Conservation (phyloP, 2,888 invertebrate species). For the Drosophila fulvimacula region DNA sequence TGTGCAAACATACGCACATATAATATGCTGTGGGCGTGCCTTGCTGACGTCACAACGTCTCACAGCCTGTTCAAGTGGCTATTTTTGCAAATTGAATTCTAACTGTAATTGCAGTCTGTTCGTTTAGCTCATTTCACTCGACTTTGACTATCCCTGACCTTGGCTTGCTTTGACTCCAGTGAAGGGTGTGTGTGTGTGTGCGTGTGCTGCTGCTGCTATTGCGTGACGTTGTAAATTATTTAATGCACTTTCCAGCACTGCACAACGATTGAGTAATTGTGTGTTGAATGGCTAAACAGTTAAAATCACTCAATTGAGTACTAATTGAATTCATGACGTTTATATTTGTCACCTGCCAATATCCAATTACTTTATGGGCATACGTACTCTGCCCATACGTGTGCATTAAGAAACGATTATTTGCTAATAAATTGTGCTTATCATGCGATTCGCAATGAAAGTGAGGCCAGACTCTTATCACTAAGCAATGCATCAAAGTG, state of each 20-base stretch:
- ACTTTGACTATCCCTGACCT: slow-evolving; percentile 42
- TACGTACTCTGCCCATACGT: slow-evolving; percentile 1
- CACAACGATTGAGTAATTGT: slow-evolving; percentile 33
- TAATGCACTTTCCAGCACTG: slow-evolving; percentile 32
- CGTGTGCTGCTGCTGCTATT: slow-evolving; percentile 1
- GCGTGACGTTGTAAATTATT: slow-evolving; percentile 49
- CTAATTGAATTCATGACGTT: slow-evolving; percentile 52
- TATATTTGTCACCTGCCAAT: slow-evolving; percentile 24
- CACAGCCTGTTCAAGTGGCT: slow-evolving; percentile 18
- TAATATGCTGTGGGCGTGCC: slow-evolving; percentile 9
- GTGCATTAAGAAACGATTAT: slow-evolving; percentile 20
- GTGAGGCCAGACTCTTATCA: slow-evolving; percentile 47
- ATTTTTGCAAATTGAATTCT: slow-evolving; percentile 13
- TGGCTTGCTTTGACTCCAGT: neutral
- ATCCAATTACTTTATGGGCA: slow-evolving; percentile 10
- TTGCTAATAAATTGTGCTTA: slow-evolving; percentile 13
- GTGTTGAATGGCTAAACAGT: slow-evolving; percentile 25
- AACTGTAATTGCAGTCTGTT: slow-evolving; percentile 38
- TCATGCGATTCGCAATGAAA: slow-evolving; percentile 40
- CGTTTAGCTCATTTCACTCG: slow-evolving; percentile 16
- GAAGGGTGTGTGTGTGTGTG: neutral
- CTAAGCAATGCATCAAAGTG: slow-evolving; percentile 54
- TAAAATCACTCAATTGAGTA: slow-evolving; percentile 35
- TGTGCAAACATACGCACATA: neutral
- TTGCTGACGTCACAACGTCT: slow-evolving; percentile 26